phyloP scores from a whole-genome alignment of 2,113 vertebrate species.

The Sturnus vulgaris region DNA sequence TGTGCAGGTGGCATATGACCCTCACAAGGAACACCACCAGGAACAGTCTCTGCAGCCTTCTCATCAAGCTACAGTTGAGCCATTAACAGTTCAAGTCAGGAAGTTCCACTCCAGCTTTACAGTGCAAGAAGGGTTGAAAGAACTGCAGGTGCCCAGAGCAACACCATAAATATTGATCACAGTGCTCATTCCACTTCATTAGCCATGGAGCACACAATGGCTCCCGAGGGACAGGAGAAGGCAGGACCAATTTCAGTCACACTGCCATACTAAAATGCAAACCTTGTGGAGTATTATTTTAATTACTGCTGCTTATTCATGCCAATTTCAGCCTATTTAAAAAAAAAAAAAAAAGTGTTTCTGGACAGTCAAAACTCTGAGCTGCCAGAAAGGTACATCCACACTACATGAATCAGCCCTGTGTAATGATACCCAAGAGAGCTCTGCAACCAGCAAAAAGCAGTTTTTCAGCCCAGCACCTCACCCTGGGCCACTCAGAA shows the following conservation, averaged over 20 bases:
- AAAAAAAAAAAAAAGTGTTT: background rate
- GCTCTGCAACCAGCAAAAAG: background rate
- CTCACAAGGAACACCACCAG: background rate
- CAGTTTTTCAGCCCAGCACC: background rate
- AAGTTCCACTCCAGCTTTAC: background rate
- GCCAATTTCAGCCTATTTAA: background rate
- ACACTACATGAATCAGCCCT: background rate
- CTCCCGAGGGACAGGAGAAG: background rate
- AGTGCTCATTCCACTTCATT: conserved; percentile 6
- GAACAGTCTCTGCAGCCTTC: background rate
- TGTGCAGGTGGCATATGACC: background rate
- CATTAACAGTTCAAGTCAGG: background rate
- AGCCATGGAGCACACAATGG: background rate
- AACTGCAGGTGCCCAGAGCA: background rate
- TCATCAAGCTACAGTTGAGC: background rate
- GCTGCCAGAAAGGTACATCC: background rate
- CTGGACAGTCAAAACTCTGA: background rate
- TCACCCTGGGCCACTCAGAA: background rate
- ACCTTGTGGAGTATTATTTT: conserved; percentile 13
- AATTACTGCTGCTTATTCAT: conserved; percentile 16
- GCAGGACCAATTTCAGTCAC: conserved; percentile 18
- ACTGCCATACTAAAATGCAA: background rate
- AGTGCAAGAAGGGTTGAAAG: background rate
- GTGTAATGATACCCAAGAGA: background rate
- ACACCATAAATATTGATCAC: conserved; percentile 53